These are phyloP conservation scores for Patella caerulea DNA, from an alignment of 2,888 invertebrate genomes.

Conservation along the genomic window DNA sequence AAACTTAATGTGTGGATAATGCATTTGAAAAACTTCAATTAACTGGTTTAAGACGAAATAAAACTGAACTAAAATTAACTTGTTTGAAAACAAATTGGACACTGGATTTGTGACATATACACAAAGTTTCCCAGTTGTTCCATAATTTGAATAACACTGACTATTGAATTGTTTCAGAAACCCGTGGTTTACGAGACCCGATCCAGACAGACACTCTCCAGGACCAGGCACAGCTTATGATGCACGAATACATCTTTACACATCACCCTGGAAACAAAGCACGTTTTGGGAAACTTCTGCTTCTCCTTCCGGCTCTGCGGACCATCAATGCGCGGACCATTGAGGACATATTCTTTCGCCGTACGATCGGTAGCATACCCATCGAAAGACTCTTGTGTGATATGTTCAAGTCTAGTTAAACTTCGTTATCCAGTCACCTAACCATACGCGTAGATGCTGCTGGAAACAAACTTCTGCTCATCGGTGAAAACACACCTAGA, in stretches of 20 bases:
- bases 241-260: constrained; percentile 78
- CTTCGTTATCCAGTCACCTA: not conserved
- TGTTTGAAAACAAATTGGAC: too few relatives aligned
- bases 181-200: constrained; percentile 78
- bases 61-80: too few relatives aligned
- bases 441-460: too few relatives aligned
- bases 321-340: constrained; percentile 74
- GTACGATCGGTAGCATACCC: constrained; percentile 81
- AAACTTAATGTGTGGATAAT: not conserved
- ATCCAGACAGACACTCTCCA: constrained; percentile 77
- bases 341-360: constrained; percentile 83
- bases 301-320: constrained; percentile 80
- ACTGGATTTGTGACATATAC: too few relatives aligned
- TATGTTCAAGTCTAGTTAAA: constrained; percentile 74
- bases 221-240: constrained; percentile 84
- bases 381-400: constrained; percentile 80
- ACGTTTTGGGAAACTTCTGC: constrained; percentile 82
- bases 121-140: not conserved
- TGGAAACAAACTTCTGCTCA: too few relatives aligned
- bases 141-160: not conserved
- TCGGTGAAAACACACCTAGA: too few relatives aligned
- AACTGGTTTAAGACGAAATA: too few relatives aligned
- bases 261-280: constrained; percentile 66
- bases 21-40: too few relatives aligned
- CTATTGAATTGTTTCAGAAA: constrained; percentile 73